Evolutionary conservation across 2,113 vertebrate genomes (phyloP), one percentile per base, ranked within the genome.

Genomic region (Nibea coibor): DNA sequence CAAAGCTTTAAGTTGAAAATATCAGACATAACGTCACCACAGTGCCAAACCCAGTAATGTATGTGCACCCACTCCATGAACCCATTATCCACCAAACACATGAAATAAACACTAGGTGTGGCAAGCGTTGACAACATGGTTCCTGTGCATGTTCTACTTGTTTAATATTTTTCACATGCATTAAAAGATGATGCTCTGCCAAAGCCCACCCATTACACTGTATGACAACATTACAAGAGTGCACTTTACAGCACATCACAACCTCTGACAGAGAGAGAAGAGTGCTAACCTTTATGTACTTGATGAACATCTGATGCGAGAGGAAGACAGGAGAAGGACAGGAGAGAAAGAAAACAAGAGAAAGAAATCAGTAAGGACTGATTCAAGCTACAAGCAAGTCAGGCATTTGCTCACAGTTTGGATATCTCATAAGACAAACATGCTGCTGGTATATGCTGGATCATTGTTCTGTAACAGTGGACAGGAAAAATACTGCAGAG

Each of bases 261-360:
- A 93, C 61, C 91, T 94, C 91, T 92, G 91, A 89, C 92, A 94
- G 93, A 91, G 90, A 95, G 92, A 96, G 92, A 95, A 94, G 93
- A 92, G 92, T 96, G 96, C 98, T 98, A 98, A 99, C 98, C 98
- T 99, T 99, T 96, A 99, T 97, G 96, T 99, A 99, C 94, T 99
- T 99, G 98, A 98, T 99, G 98, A 99, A 99, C 98, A 99, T 99
- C 98, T 99, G 97, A 99, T 95, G 97, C 96, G 75, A 97, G 94
- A 96, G 92, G 94, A 96, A 93, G 94, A 95, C 93, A 93, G 91
- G 92, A 91, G 94, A 88, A 68, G 61, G 87, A 91, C 94, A 95
- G 93, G 87, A 91, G 93, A 95, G 83, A 91, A 86, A 92, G 51
- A 95, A 93, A 93, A 95, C 93, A 93, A 94, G 94, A 93, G 93